Evolutionary conservation across 2,113 vertebrate species (phyloP).

Genomic region (Elephas maximus): DNA sequence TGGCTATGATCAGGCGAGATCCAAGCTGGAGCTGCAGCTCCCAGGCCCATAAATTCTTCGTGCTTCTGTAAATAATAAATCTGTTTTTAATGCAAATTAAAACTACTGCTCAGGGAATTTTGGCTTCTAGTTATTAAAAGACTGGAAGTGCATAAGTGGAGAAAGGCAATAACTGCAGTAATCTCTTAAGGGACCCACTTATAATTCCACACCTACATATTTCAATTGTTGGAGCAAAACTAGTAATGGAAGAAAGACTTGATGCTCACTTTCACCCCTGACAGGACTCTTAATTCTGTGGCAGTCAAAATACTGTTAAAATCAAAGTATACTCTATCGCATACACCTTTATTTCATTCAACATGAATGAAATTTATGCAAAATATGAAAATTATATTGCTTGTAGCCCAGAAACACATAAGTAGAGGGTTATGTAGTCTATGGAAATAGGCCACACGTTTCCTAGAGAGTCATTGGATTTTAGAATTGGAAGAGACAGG

Average conservation of each 20-base stretch:
- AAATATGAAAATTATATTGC: neutral
- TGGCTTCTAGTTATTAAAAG: constrained; percentile 75
- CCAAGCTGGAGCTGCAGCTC: constrained; percentile 73
- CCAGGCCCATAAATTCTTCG: constrained; percentile 79
- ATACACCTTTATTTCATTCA: neutral
- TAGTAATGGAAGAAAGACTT: constrained; percentile 4
- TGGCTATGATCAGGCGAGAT: constrained; percentile 71
- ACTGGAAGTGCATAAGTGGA: constrained; percentile 57
- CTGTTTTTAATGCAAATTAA: constrained; percentile 83
- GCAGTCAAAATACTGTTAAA: constrained; percentile 61
- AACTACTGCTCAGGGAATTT: constrained; percentile 77
- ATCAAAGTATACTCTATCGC: neutral
- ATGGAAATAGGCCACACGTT: neutral
- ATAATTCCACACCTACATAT: constrained; percentile 46
- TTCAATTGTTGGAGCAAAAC: constrained; percentile 31
- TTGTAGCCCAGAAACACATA: neutral
- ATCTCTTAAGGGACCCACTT: constrained; percentile 66
- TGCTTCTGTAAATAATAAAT: constrained; percentile 80
- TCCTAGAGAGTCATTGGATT: neutral
- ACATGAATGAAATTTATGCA: neutral
- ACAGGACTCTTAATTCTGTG: constrained; percentile 5
- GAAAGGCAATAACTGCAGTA: constrained; percentile 62
- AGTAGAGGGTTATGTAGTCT: neutral
- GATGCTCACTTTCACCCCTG: neutral
- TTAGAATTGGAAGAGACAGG: neutral